Evolutionary conservation across 1,140 invertebrate species (phyloP).

Genomic region (Triops longicaudatus): DNA sequence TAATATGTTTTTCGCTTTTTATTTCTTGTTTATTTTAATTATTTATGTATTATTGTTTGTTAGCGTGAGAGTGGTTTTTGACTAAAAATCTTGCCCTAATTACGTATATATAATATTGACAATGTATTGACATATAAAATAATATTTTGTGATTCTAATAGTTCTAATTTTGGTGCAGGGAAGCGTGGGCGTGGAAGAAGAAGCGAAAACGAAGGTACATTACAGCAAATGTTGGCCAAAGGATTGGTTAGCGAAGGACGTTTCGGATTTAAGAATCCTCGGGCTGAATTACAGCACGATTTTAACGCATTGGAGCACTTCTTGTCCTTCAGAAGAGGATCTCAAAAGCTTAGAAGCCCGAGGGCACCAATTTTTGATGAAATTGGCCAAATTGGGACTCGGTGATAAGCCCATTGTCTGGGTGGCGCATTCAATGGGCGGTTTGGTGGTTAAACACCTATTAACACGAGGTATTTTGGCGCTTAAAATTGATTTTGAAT

Average conservation of each 20-base stretch:
- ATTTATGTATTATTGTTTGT: no score
- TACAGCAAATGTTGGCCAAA: slow-evolving; percentile 33
- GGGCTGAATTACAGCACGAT: slow-evolving; percentile 58
- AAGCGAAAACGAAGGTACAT: slow-evolving; percentile 4
- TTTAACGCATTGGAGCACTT: slow-evolving; percentile 52
- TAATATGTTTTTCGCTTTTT: no score
- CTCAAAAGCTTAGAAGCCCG: slow-evolving; percentile 40
- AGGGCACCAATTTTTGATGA: slow-evolving; percentile 52
- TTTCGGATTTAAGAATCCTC: slow-evolving; percentile 49
- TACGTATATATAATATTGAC: no score
- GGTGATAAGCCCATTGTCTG: slow-evolving; percentile 64
- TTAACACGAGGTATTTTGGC: slow-evolving; percentile 45
- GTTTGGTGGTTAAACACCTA: slow-evolving; percentile 68
- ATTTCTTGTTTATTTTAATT: no score
- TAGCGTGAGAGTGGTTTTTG: no score
- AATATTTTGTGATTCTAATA: no score
- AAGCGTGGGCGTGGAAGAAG: background rate
- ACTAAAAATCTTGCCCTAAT: no score
- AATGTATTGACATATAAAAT: no score
- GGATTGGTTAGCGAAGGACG: slow-evolving; percentile 68
- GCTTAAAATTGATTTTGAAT: slow-evolving; percentile 26
- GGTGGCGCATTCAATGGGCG: slow-evolving; percentile 79
- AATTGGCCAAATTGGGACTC: slow-evolving; percentile 56
- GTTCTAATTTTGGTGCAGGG: no score
- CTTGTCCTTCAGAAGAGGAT: slow-evolving; percentile 48